Evolutionary conservation across 2,888 invertebrate species (phyloP).

Genomic region (Bombylius major): DNA sequence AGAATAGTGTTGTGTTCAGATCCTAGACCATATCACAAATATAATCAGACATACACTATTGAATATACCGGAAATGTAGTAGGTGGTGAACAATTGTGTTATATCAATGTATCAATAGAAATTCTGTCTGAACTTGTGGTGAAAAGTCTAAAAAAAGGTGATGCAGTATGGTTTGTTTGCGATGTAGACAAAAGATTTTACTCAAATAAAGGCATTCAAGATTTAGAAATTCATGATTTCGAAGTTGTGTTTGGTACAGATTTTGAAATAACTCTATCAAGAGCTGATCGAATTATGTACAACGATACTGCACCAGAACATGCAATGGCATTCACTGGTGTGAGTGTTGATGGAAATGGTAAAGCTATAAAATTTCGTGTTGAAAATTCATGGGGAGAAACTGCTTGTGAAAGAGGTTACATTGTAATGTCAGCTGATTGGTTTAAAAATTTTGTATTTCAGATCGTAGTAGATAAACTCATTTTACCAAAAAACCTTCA

Average conservation of each 20-base stretch:
- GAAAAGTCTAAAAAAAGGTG: constrained; percentile 64
- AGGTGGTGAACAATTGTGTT: constrained; percentile 63
- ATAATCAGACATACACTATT: constrained; percentile 50
- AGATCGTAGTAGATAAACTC: constrained; percentile 79
- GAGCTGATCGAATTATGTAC: constrained; percentile 71
- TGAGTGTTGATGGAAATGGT: constrained; percentile 57
- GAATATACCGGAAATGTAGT: constrained; percentile 81
- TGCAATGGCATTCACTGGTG: constrained; percentile 83
- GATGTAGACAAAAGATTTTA: constrained; percentile 74
- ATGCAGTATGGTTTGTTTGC: constrained; percentile 88
- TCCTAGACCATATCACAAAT: too few species aligned
- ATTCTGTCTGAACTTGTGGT: constrained; percentile 59
- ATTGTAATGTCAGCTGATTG: constrained; percentile 69
- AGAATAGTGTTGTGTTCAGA: constrained; percentile 42
- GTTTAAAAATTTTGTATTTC: constrained; percentile 80
- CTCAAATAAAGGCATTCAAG: constrained; percentile 64
- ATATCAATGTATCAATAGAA: constrained; percentile 79
- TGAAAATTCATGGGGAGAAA: constrained; percentile 88
- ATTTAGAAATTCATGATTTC: constrained; percentile 66
- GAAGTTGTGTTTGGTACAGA: constrained; percentile 71
- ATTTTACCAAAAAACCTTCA: constrained; percentile 61
- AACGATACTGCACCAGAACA: constrained; percentile 86
- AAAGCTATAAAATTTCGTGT: constrained; percentile 67
- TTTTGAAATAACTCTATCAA: constrained; percentile 57
- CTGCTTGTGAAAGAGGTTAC: constrained; percentile 77